Evolutionary conservation across 1,140 invertebrate genomes (phyloP).

Genomic region (Reticulitermes speratus): DNA sequence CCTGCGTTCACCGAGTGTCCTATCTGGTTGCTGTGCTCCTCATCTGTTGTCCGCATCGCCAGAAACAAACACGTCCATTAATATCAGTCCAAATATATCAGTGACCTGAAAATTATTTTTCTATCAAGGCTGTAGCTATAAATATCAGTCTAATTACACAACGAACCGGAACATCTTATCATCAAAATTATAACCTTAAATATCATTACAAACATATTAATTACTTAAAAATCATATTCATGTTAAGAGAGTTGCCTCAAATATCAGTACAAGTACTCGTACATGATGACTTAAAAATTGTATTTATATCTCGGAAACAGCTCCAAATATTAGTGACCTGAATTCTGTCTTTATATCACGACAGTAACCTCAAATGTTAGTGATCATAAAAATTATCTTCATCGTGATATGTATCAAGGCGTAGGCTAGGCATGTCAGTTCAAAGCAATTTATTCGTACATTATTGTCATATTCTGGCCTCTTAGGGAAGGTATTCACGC

Average conservation of each 20-base stretch:
- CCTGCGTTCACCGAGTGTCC: neutral
- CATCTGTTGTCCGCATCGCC: neutral
- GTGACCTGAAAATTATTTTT: neutral
- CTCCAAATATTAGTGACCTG: no score
- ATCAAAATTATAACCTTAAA: neutral
- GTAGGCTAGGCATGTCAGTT: no score
- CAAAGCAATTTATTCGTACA: no score
- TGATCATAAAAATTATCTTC: no score
- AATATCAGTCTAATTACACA: neutral
- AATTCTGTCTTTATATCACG: no score
- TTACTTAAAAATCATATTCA: neutral
- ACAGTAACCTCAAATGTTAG: no score
- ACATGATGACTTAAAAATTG: neutral
- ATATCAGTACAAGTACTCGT: neutral
- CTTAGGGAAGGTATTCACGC: no score
- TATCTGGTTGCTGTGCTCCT: neutral
- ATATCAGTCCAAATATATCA: neutral
- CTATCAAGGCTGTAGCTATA: neutral
- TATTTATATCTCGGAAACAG: no score
- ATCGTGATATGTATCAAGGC: no score
- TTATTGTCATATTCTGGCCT: no score
- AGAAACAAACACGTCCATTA: slow-evolving; percentile 9
- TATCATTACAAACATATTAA: neutral
- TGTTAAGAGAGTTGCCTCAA: neutral
- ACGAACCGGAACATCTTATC: neutral